phyloP scores from a whole-genome alignment of 2,797 vertebrate genomes.

The Phoebastria nigripes region DNA sequence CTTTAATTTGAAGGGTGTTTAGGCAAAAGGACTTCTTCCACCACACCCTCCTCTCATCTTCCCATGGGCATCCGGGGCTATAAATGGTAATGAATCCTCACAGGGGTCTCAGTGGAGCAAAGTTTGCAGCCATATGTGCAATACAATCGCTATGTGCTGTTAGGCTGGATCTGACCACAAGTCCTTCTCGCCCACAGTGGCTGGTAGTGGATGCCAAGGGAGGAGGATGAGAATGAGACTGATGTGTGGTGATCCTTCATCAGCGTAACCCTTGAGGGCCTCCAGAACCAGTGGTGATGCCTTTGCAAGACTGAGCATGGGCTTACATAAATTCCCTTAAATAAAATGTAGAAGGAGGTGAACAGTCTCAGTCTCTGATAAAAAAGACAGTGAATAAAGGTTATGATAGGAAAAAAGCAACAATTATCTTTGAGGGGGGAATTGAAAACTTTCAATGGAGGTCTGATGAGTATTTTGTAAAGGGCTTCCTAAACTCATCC shows the following conservation, averaged over 20 bases:
- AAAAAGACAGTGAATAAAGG: neutral
- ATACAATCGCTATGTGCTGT: neutral
- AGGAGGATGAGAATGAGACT: neutral
- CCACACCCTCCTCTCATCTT: neutral
- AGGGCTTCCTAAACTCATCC: neutral
- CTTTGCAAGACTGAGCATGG: neutral
- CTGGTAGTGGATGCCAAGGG: neutral
- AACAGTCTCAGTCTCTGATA: neutral
- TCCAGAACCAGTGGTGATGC: neutral
- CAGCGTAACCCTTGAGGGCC: neutral
- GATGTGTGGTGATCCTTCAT: rapidly evolving
- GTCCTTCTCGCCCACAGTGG: neutral
- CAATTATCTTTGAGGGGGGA: neutral
- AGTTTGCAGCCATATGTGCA: rapidly evolving
- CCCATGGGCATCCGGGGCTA: neutral
- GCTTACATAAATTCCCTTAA: neutral
- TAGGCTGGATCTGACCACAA: neutral
- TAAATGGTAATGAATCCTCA: neutral
- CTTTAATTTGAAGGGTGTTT: neutral
- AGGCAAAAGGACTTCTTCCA: neutral
- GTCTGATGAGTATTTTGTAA: neutral
- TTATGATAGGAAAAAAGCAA: neutral
- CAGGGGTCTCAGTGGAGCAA: rapidly evolving
- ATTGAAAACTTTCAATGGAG: neutral
- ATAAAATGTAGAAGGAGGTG: neutral